Conservation (phyloP, 2,797 vertebrate species). For the Moxostoma hubbsi region DNA sequence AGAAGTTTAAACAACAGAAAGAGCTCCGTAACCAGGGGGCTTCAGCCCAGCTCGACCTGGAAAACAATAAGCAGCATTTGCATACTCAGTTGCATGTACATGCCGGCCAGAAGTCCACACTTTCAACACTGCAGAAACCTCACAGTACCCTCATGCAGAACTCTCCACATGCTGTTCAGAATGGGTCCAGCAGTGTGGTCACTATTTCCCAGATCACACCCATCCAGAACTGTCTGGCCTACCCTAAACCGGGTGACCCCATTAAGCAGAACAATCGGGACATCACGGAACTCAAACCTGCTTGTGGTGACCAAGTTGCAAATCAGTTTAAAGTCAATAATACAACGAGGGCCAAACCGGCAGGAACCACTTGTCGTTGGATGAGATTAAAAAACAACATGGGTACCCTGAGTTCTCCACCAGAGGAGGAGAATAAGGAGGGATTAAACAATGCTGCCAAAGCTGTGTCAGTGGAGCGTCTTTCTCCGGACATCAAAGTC, state of each 20-base stretch:
- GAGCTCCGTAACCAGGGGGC: slow-evolving; percentile 86
- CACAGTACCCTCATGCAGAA: slow-evolving; percentile 65
- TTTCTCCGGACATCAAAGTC: slow-evolving; percentile 84
- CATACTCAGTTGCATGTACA: slow-evolving; percentile 67
- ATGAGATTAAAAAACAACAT: slow-evolving; percentile 86
- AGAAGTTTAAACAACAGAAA: slow-evolving; percentile 98
- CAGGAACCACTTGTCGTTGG: slow-evolving; percentile 84
- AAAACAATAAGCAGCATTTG: slow-evolving; percentile 75
- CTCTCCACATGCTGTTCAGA: slow-evolving; percentile 71
- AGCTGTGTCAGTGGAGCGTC: slow-evolving; percentile 85
- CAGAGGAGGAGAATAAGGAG: slow-evolving; percentile 80
- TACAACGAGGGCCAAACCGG: slow-evolving; percentile 79
- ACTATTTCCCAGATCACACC: slow-evolving; percentile 96
- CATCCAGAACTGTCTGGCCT: slow-evolving; percentile 87
- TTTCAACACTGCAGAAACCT: slow-evolving; percentile 38
- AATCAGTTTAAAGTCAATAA: slow-evolving; percentile 85
- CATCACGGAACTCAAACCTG: slow-evolving; percentile 88
- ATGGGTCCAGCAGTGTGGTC: slow-evolving; percentile 83
- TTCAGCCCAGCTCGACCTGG: slow-evolving; percentile 76
- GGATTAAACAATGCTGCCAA: slow-evolving; percentile 90
- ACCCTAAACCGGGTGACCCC: slow-evolving; percentile 76
- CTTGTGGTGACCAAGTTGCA: slow-evolving; percentile 58
- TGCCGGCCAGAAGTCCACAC: slow-evolving; percentile 67
- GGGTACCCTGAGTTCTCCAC: slow-evolving; percentile 55
- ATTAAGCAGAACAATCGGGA: slow-evolving; percentile 90